Conservation (phyloP, 1,140 invertebrate genomes). For the Araneus ventricosus region DNA sequence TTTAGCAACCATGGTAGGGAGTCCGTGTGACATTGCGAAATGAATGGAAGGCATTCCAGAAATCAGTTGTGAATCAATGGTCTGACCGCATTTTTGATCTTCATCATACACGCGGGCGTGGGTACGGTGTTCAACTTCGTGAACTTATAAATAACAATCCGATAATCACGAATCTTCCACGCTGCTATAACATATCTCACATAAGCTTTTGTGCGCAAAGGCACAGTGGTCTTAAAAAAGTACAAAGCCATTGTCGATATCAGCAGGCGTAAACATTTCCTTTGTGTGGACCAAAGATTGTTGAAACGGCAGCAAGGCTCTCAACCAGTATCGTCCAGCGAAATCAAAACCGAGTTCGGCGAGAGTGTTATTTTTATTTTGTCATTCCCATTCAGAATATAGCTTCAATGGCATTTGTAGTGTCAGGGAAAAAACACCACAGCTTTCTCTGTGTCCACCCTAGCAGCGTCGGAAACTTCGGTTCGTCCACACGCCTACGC, state of each 20-base stretch:
- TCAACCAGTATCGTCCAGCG: background rate
- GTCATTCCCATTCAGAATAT: background rate
- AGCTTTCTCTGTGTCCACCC: constrained; percentile 33
- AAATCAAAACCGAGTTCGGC: constrained; percentile 29
- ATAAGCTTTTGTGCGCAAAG: background rate
- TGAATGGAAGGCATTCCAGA: no score
- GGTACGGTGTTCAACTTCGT: no score
- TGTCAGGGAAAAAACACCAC: constrained; percentile 3
- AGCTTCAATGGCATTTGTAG: constrained; percentile 9
- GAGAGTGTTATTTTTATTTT: background rate
- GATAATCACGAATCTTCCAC: background rate
- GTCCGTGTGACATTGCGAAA: no score
- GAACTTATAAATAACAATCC: background rate
- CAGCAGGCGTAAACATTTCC: constrained; percentile 23
- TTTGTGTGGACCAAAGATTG: background rate
- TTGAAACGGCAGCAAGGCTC: background rate
- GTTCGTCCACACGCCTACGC: background rate
- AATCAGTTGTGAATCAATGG: no score
- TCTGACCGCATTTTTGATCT: no score
- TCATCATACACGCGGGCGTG: no score
- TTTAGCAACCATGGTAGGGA: no score
- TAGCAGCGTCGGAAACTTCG: background rate
- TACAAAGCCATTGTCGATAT: background rate
- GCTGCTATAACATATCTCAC: background rate
- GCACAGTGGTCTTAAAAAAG: background rate